Conservation (phyloP, 2,113 vertebrate species). For the Melanerpes formicivorus region DNA sequence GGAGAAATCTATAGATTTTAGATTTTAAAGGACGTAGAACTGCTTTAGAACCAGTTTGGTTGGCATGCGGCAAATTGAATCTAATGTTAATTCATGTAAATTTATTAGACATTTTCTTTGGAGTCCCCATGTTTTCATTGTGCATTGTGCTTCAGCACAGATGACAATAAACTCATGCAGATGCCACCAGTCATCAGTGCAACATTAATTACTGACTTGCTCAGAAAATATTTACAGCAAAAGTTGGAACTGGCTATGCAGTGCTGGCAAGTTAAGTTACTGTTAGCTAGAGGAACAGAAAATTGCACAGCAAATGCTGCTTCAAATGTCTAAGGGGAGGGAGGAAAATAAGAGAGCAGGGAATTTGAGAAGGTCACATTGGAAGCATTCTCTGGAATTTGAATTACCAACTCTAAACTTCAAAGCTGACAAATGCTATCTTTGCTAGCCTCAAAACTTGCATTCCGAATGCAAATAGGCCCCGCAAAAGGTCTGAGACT, state of each 20-base stretch:
- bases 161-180: slow-evolving; percentile 50
- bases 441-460: not conserved
- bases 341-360: not conserved
- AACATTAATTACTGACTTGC: slow-evolving; percentile 51
- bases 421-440: slow-evolving; percentile 20
- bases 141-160: slow-evolving; percentile 27
- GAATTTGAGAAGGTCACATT: not conserved
- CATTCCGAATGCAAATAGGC: slow-evolving; percentile 38
- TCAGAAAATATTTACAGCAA: slow-evolving; percentile 9
- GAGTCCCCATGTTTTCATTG: slow-evolving; percentile 15
- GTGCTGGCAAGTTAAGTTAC: not conserved
- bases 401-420: not conserved
- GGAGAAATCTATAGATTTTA: not conserved
- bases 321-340: not conserved
- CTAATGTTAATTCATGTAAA: slow-evolving; percentile 62
- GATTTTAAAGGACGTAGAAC: slow-evolving; percentile 24
- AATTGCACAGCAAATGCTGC: not conserved
- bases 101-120: slow-evolving; percentile 50
- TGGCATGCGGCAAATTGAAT: slow-evolving; percentile 67
- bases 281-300: not conserved
- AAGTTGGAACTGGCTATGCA: not conserved
- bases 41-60: slow-evolving; percentile 40
- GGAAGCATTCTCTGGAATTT: not conserved
- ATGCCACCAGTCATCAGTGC: slow-evolving; percentile 40
- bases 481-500: not conserved